Conservation (phyloP, 2,888 invertebrate genomes). For the Athalia rosae region DNA sequence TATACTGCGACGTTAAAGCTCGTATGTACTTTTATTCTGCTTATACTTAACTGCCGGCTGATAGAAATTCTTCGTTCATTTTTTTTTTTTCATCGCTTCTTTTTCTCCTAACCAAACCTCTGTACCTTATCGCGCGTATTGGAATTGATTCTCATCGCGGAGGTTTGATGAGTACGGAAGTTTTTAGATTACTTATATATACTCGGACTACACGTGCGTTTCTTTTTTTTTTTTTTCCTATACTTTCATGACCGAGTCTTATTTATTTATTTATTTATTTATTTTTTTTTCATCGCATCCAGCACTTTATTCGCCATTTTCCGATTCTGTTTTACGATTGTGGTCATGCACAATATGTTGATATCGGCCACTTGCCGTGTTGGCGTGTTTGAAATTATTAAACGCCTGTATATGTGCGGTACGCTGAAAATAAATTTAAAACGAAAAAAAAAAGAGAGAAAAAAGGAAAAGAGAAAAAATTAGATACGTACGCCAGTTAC, state of each 20-base stretch:
- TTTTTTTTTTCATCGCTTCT: no score
- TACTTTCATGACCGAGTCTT: not conserved
- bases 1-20: no score
- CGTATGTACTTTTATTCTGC: no score
- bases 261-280: not conserved
- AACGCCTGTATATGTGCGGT: not conserved
- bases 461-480: not conserved
- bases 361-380: not conserved
- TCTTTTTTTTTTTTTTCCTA: not conserved
- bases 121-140: no score
- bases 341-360: not conserved
- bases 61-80: no score
- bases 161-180: not conserved
- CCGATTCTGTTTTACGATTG: conserved; percentile 33
- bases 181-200: no score
- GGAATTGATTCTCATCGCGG: not conserved
- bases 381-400: conserved; percentile 27
- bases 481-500: no score
- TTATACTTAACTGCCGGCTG: no score
- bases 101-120: no score
- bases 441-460: not conserved
- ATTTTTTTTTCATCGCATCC: not conserved
- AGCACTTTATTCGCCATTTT: conserved; percentile 17
- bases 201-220: no score
- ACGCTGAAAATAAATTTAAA: not conserved